Base-by-base conservation (phyloP, 2,797 vertebrate species). In the Pseudochaenichthys georgianus region DNA sequence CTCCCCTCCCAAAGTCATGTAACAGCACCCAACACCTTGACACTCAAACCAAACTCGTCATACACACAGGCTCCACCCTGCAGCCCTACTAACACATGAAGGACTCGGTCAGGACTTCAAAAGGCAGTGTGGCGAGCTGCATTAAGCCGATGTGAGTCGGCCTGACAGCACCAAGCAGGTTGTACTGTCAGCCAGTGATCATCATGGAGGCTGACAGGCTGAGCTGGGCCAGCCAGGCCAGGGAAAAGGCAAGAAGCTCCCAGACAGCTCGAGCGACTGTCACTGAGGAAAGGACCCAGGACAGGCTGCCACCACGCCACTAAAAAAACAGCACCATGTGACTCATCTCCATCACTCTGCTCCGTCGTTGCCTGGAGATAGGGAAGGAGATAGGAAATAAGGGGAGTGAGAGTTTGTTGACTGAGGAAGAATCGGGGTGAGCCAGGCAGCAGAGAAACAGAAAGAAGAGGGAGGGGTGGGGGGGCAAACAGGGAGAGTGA, bases 151-250 rank as follows among this genome's bases (percentile, higher is more conserved):
- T 69, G 86, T 89, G 87, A 94, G 82, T 67, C 34, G 58, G 82
- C 73, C 79, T 91, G 93, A 92, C 93, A 93, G 91, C 88, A 80
- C 86, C 89, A 90, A 91, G 90, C 93, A 94, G 92, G 92, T 91
- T 89, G 85, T 85, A 80, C 86, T 91, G 88, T 91, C 90, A 92
- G 88, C 80, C 64, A 79, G 88, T 89, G 90, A 93, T 90, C 91
- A 77, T 92, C 91, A 94, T 90, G 80, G 83, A 61, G 80, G 38
- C 78, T 91, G 93, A 93, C 93, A 93, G 89, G 81, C 87, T 78
- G 80, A 85, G 87, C 79, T 34, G 59, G 85, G 82, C 83, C 85
- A 78, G 87, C 82, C 81, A 81, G 86, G 82, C 82, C 73, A 43
- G 72, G 80, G 86, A 89, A 92, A 88, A 89, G 89, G 77, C 82